phyloP scores from a whole-genome alignment of 2,797 vertebrate genomes.

The Craterocephalus amniculus region DNA sequence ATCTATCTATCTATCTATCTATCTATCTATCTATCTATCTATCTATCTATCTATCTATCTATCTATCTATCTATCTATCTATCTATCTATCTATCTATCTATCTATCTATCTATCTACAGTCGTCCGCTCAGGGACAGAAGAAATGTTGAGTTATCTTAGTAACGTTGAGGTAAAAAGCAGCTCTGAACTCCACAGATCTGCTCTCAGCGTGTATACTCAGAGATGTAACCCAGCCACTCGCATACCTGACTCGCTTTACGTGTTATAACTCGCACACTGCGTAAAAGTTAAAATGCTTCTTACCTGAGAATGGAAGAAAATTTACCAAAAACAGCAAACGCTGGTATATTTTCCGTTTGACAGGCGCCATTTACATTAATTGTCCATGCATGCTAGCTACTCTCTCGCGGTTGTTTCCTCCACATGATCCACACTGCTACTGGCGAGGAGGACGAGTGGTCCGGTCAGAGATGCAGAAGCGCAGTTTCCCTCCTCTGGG shows the following conservation, averaged over 20 bases:
- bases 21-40: too few relatives aligned
- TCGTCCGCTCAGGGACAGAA: neutral
- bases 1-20: too few relatives aligned
- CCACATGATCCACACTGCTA: slow-evolving; percentile 53
- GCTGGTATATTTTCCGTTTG: slow-evolving; percentile 75
- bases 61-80: too few relatives aligned
- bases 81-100: neutral
- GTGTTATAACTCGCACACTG: neutral
- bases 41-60: too few relatives aligned
- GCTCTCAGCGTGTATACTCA: neutral
- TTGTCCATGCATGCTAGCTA: slow-evolving; percentile 76
- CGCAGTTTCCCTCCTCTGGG: slow-evolving; percentile 55
- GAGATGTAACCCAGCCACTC: neutral
- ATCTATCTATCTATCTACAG: neutral
- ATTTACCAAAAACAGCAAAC: slow-evolving; percentile 72
- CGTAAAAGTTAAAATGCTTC: slow-evolving; percentile 7
- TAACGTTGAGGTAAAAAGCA: neutral
- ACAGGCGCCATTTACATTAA: slow-evolving; percentile 82
- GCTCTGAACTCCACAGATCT: neutral
- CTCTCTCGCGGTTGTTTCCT: slow-evolving; percentile 57
- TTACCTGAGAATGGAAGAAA: slow-evolving; percentile 84
- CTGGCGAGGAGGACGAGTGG: slow-evolving; percentile 40
- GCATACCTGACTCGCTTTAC: neutral
- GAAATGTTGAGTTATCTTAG: neutral
- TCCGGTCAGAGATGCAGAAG: slow-evolving; percentile 45